phyloP scores from a whole-genome alignment of 2,797 vertebrate genomes.

The Scomberomorus guttatus region DNA sequence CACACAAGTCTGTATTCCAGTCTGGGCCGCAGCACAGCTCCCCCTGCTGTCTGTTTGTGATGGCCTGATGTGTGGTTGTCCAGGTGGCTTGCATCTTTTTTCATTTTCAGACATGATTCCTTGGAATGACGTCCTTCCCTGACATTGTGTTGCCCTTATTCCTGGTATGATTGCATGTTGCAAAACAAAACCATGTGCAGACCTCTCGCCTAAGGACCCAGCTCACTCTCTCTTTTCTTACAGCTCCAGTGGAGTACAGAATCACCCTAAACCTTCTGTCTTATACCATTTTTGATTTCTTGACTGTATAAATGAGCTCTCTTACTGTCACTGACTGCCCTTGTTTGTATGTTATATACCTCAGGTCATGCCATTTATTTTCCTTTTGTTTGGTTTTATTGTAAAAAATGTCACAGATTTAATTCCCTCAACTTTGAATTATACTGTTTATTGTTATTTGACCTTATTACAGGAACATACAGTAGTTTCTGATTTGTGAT shows the following conservation, averaged over 20 bases:
- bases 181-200: conserved; percentile 64
- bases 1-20: conserved; percentile 41
- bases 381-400: conserved; percentile 16
- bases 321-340: conserved; percentile 31
- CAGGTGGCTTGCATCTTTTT: conserved; percentile 61
- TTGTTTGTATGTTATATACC: conserved; percentile 23
- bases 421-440: neutral
- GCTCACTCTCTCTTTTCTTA: conserved; percentile 77
- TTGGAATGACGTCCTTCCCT: conserved; percentile 58
- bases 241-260: conserved; percentile 71
- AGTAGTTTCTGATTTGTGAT: neutral
- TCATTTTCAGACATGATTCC: conserved; percentile 56
- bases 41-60: conserved; percentile 70
- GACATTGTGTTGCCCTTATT: conserved; percentile 61
- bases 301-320: conserved; percentile 40
- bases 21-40: conserved; percentile 44
- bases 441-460: neutral
- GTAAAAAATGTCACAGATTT: conserved; percentile 6
- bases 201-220: conserved; percentile 81
- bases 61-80: conserved; percentile 44
- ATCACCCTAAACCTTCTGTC: conserved; percentile 41
- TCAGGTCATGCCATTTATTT: conserved; percentile 39
- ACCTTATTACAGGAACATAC: neutral
- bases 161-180: conserved; percentile 76
- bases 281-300: conserved; percentile 33